Evolutionary conservation across 2,888 invertebrate genomes (phyloP), one percentile per base, ranked within the genome.

Genomic region (Prosopocoilus inquinatus): DNA sequence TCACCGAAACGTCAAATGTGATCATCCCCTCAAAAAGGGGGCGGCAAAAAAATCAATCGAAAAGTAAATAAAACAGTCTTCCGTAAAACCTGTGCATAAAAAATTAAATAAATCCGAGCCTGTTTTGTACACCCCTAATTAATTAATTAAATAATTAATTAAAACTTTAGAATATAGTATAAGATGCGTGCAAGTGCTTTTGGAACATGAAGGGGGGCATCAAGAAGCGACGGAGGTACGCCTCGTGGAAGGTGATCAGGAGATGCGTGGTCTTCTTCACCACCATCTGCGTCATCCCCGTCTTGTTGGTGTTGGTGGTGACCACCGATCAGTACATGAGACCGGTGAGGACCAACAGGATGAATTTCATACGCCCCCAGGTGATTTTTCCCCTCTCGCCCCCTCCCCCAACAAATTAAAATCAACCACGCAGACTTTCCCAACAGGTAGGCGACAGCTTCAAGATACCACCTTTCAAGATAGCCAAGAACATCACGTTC

Each of bases 311-410:
- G 9, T 75, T 84, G 45, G 75, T 84, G 59, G 83, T 84, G 75
- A 82, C 84, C 11, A 83, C 83, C 2, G 84, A 84, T 63, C 82
- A 82, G 67, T 84, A 84, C 69, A 81, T 84, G 77, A 80, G 83
- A 71, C 80, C 84, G n/a, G 36, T 16, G 15, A 50, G 46, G 15
- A 43, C 46, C 33, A 48, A 46, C 9, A 35, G 32, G 3, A 59
- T 53, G 8, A 43, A 48, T 11, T 78, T 81, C 66, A 79, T 80
- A 60, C 80, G 81, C 41, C 58, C 69, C 66, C 82, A 83, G 79
- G 83, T 83, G 65, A 77, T 78, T 71, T 34, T 28, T 28, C 1
- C 20, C 5, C 20, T 7, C 20, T n/a, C n/a, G n/a, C n/a, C n/a
- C n/a, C n/a, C n/a, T n/a, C n/a, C n/a, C n/a, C n/a, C n/a, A n/a